Percentiles rank a stretch among this genome's conserved stretches.
Conservation (phyloP, 2,113 vertebrate species). For the Laterallus jamaicensis region DNA sequence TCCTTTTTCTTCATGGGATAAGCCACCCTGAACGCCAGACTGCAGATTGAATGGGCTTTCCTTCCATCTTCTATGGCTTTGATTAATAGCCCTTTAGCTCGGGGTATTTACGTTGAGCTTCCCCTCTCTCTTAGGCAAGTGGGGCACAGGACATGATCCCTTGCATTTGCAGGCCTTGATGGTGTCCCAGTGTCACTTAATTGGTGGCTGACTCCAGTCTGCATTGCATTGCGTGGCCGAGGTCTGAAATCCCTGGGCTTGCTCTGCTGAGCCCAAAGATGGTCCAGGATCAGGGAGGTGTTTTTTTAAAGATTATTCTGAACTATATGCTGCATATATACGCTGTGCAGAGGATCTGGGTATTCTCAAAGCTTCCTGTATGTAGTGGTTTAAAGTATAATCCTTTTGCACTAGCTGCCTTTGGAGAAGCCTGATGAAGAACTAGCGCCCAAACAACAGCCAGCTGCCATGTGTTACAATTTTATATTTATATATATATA, state of each 20-base stretch:
- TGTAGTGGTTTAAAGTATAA: neutral
- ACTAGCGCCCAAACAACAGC: neutral
- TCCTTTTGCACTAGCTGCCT: slow-evolving; percentile 17
- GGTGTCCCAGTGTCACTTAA: neutral
- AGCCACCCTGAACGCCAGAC: neutral
- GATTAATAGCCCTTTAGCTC: neutral
- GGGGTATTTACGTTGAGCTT: neutral
- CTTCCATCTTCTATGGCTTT: neutral
- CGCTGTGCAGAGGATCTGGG: slow-evolving; percentile 5
- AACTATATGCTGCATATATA: neutral
- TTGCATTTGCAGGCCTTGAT: neutral
- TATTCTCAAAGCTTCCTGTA: slow-evolving; percentile 25
- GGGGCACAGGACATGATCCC: neutral
- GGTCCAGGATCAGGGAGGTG: neutral
- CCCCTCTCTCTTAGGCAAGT: neutral
- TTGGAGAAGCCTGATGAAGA: neutral
- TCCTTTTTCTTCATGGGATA: neutral
- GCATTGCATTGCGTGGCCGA: neutral
- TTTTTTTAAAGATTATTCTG: neutral
- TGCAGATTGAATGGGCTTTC: neutral
- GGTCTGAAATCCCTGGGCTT: neutral
- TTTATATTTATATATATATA: neutral
- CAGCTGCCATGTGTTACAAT: neutral
- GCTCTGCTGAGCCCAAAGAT: neutral
- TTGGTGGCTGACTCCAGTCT: neutral